phyloP scores from a whole-genome alignment of 2,888 invertebrate genomes.

The Eilema sororculum region DNA sequence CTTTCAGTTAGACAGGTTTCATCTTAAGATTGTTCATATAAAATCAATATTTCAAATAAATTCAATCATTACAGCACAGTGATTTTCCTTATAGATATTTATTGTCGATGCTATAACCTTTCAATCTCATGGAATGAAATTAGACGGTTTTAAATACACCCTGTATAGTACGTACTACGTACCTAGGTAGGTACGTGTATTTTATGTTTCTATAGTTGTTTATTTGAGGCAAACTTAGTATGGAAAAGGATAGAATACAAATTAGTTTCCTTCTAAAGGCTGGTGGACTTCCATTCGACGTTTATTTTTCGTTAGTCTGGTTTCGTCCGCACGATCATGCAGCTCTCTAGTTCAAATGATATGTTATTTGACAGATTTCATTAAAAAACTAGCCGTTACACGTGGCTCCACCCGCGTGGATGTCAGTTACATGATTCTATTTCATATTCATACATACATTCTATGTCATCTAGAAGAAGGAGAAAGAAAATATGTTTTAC shows the following conservation, averaged over 20 bases:
- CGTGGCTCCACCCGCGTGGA: too few species aligned
- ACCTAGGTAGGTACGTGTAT: background rate
- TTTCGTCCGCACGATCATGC: too few species aligned
- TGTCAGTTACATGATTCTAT: too few species aligned
- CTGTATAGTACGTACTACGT: conserved; percentile 11
- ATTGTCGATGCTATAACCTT: background rate
- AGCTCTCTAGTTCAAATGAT: too few species aligned
- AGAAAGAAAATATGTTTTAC: too few species aligned
- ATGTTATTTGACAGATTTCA: too few species aligned
- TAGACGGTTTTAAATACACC: background rate
- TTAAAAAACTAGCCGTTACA: too few species aligned
- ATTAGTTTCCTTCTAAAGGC: conserved; percentile 3
- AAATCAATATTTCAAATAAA: background rate
- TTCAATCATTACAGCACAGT: background rate
- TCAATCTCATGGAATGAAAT: background rate
- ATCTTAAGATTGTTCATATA: too few species aligned
- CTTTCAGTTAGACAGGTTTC: background rate
- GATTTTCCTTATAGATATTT: background rate
- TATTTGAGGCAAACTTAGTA: conserved; percentile 32
- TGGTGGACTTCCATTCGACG: background rate
- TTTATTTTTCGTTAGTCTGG: background rate
- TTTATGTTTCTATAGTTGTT: background rate
- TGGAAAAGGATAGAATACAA: conserved; percentile 11
- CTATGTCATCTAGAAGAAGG: too few species aligned
- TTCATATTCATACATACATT: too few species aligned